phyloP scores from a whole-genome alignment of 2,797 vertebrate species.

The Cuculus canorus region DNA sequence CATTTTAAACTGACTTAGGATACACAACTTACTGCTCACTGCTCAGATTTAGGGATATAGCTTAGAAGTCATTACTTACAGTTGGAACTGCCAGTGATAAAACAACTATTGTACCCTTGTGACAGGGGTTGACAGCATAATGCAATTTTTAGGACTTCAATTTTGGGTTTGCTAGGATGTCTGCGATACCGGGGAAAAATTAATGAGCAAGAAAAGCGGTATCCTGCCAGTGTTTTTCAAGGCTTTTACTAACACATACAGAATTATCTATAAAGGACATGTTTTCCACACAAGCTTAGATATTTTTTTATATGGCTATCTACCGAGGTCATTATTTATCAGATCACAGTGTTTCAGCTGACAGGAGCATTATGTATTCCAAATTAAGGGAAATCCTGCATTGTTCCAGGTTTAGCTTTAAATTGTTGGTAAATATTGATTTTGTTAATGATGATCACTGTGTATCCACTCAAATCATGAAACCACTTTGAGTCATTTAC shows the following conservation, averaged over 20 bases:
- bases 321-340: neutral
- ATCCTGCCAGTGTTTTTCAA: neutral
- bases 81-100: conserved; percentile 10
- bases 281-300: neutral
- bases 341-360: neutral
- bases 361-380: neutral
- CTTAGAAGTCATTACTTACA: neutral
- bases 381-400: neutral
- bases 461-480: neutral
- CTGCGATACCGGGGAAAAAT: neutral
- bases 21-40: neutral
- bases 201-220: neutral
- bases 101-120: conserved; percentile 10
- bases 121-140: conserved; percentile 27
- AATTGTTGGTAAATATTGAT: neutral
- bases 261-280: neutral
- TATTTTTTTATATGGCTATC: neutral
- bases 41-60: neutral
- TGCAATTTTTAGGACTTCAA: conserved; percentile 32
- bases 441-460: neutral
- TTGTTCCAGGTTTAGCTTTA: neutral
- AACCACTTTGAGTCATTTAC: neutral
- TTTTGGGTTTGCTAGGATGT: neutral
- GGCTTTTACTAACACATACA: neutral
- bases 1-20: conserved; percentile 22